Conservation (phyloP, 2,888 invertebrate genomes). For the Pheosia tremula region DNA sequence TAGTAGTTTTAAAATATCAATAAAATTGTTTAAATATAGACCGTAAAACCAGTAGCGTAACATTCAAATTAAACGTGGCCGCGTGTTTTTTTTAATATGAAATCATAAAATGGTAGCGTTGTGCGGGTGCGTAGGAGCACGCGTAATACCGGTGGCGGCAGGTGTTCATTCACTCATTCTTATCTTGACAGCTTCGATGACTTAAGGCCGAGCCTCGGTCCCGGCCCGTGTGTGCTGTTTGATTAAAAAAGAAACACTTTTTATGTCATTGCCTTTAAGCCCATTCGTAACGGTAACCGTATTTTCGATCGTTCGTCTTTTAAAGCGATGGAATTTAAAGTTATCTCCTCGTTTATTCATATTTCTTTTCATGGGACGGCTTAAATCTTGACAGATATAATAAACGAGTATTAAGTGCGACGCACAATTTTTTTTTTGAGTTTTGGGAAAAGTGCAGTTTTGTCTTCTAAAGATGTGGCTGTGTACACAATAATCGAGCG, state of each 20-base stretch:
- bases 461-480: slow-evolving; percentile 17
- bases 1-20: slow-evolving; percentile 46
- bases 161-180: slow-evolving; percentile 83
- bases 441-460: slow-evolving; percentile 33
- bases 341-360: slow-evolving; percentile 63
- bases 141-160: slow-evolving; percentile 82
- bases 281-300: slow-evolving; percentile 81
- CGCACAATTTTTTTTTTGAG: slow-evolving; percentile 33
- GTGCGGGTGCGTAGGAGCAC: slow-evolving; percentile 71
- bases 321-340: slow-evolving; percentile 63
- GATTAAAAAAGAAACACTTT: slow-evolving; percentile 62
- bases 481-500: slow-evolving; percentile 41
- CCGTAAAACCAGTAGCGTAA: slow-evolving; percentile 48
- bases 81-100: slow-evolving; percentile 51
- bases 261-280: slow-evolving; percentile 76
- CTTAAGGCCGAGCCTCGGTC: slow-evolving; percentile 69
- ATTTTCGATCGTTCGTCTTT: slow-evolving; percentile 69
- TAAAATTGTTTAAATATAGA: slow-evolving; percentile 43
- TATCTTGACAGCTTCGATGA: slow-evolving; percentile 84
- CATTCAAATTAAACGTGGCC: slow-evolving; percentile 41
- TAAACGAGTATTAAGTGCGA: slow-evolving; percentile 41
- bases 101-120: slow-evolving; percentile 52
- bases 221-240: slow-evolving; percentile 75
- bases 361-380: slow-evolving; percentile 59
- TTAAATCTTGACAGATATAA: slow-evolving; percentile 66